Evolutionary conservation across 2,113 vertebrate genomes (phyloP).

Genomic region (Machaerirhynchus nigripectus): DNA sequence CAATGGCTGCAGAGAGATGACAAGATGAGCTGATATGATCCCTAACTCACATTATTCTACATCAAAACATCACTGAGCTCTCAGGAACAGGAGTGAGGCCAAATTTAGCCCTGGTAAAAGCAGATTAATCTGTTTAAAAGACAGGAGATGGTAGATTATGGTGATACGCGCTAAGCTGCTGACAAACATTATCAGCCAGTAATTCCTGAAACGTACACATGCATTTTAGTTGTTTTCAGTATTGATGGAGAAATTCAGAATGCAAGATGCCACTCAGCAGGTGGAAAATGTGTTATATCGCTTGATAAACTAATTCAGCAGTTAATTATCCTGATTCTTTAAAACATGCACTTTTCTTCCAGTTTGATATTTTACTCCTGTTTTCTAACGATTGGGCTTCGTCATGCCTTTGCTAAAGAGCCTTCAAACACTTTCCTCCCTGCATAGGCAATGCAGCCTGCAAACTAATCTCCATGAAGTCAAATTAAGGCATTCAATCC

Average conservation of each 20-base stretch:
- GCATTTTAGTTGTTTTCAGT: neutral
- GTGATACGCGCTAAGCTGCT: neutral
- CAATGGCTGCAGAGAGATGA: neutral
- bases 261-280: neutral
- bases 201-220: neutral
- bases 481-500: slow-evolving; percentile 55
- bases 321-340: slow-evolving; percentile 49
- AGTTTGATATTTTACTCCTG: neutral
- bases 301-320: slow-evolving; percentile 9
- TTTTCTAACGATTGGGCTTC: neutral
- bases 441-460: slow-evolving; percentile 27
- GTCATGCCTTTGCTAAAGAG: slow-evolving; percentile 45
- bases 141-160: neutral
- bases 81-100: neutral
- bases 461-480: slow-evolving; percentile 65
- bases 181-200: slow-evolving; percentile 1
- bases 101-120: slow-evolving; percentile 9
- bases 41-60: neutral
- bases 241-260: neutral
- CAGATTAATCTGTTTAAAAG: slow-evolving; percentile 28
- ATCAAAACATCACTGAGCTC: neutral
- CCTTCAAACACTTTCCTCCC: slow-evolving; percentile 45
- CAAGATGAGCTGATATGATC: neutral
- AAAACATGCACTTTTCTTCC: slow-evolving; percentile 10
- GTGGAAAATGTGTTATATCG: slow-evolving; percentile 2